phyloP scores from a whole-genome alignment of 1,140 invertebrate genomes.

The Platyscapa corneri region DNA sequence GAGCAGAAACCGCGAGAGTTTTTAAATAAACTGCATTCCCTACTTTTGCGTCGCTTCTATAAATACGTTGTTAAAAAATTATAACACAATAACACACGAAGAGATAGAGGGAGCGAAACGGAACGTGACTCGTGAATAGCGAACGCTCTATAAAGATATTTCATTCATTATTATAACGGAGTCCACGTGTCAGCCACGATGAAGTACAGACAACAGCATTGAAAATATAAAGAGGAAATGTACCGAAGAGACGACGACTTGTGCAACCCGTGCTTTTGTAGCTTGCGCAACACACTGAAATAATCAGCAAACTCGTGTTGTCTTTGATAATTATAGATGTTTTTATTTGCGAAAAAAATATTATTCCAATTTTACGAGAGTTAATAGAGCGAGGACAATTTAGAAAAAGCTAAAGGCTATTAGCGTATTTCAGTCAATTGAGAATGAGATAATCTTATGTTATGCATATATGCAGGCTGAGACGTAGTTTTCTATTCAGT shows the following conservation, averaged over 20 bases:
- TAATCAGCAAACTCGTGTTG: background rate
- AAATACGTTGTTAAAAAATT: too few species aligned
- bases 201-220: background rate
- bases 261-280: background rate
- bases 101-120: too few species aligned
- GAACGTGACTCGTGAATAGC: background rate
- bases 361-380: background rate
- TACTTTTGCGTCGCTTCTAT: background rate
- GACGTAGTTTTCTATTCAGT: constrained; percentile 2
- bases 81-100: too few species aligned
- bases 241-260: background rate
- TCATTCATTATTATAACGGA: background rate
- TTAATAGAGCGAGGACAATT: constrained; percentile 20
- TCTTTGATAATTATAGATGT: background rate
- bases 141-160: background rate
- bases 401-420: background rate
- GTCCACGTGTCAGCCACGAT: background rate
- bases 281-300: background rate
- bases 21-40: background rate
- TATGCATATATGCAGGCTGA: constrained; percentile 6
- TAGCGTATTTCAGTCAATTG: background rate
- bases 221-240: background rate
- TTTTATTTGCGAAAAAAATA: background rate
- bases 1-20: background rate
- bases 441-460: constrained; percentile 14